phyloP scores from a whole-genome alignment of 2,797 vertebrate genomes.

The Clarias laeviceps region DNA sequence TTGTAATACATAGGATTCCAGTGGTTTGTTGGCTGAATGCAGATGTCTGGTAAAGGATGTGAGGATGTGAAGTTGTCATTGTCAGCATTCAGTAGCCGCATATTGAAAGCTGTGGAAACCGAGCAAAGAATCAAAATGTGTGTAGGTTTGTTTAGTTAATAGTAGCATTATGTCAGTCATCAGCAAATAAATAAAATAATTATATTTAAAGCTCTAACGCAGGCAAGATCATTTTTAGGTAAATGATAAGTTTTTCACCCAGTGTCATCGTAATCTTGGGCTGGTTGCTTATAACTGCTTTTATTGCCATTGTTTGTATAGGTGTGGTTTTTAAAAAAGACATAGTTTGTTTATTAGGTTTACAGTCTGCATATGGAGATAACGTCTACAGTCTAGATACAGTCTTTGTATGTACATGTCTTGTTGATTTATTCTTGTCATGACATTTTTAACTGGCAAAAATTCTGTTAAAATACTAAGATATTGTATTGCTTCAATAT shows the following conservation, averaged over 20 bases:
- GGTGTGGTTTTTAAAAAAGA: neutral
- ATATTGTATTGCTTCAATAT: neutral
- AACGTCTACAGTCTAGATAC: too few species aligned
- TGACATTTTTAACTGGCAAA: neutral
- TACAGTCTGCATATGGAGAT: constrained; percentile 1
- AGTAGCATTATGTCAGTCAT: neutral
- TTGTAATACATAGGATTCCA: neutral
- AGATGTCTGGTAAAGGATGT: neutral
- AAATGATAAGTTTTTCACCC: neutral
- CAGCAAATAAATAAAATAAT: neutral
- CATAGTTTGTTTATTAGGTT: constrained; percentile 18
- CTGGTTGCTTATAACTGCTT: neutral
- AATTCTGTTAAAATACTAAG: neutral
- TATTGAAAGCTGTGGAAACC: neutral
- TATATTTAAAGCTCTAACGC: neutral
- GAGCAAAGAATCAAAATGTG: neutral
- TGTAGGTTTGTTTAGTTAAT: neutral
- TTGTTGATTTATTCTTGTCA: neutral
- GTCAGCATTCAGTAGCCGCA: neutral
- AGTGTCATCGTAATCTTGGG: neutral
- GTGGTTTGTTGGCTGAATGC: constrained; percentile 1
- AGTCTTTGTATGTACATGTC: neutral
- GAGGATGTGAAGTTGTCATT: neutral
- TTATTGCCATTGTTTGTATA: neutral
- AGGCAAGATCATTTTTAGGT: neutral